A percentile compares a stretch with the other conserved stretches of the same genome.
phyloP scores from a whole-genome alignment of 2,797 vertebrate species.

The Gambusia yucatana region DNA sequence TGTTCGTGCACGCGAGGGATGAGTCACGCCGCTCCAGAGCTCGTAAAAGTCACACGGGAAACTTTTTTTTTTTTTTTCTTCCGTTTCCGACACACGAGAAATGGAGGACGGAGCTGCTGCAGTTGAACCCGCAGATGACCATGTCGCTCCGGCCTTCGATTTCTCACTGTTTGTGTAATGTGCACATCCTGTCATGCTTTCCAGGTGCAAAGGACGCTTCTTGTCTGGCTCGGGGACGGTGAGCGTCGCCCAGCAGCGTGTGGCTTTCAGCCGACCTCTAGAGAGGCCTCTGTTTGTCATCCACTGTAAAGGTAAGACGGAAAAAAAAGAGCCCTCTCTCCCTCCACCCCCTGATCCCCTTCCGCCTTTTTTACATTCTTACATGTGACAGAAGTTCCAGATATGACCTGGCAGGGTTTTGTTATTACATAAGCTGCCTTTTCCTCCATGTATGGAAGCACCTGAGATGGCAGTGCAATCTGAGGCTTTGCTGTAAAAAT shows the following conservation, averaged over 20 bases:
- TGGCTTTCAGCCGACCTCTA: conserved; percentile 90
- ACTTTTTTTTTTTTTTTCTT: neutral
- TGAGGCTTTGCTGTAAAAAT: conserved; percentile 31
- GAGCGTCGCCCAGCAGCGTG: conserved; percentile 85
- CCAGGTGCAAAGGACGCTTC: conserved; percentile 91
- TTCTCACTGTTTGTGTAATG: conserved; percentile 52
- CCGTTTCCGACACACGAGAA: conserved; percentile 5
- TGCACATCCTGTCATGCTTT: conserved; percentile 43
- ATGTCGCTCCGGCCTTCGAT: conserved; percentile 22
- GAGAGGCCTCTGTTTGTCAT: conserved; percentile 89
- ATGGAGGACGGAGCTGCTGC: conserved; percentile 5
- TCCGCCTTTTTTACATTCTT: conserved; percentile 13
- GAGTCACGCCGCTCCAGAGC: neutral
- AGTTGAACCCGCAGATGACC: conserved; percentile 12
- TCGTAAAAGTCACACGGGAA: neutral
- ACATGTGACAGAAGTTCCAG: conserved; percentile 63
- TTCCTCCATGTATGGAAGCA: conserved; percentile 65
- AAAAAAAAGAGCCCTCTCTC: conserved; percentile 22
- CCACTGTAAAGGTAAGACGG: conserved; percentile 90
- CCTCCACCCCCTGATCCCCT: neutral
- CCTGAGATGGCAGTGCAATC: conserved; percentile 39
- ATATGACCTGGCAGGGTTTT: conserved; percentile 63
- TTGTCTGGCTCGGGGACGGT: conserved; percentile 84
- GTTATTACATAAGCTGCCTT: conserved; percentile 60
- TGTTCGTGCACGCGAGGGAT: neutral